A percentile compares a stretch with the other conserved stretches of the same genome.
Conservation (phyloP, 2,888 invertebrate genomes). For the Laothoe populi region DNA sequence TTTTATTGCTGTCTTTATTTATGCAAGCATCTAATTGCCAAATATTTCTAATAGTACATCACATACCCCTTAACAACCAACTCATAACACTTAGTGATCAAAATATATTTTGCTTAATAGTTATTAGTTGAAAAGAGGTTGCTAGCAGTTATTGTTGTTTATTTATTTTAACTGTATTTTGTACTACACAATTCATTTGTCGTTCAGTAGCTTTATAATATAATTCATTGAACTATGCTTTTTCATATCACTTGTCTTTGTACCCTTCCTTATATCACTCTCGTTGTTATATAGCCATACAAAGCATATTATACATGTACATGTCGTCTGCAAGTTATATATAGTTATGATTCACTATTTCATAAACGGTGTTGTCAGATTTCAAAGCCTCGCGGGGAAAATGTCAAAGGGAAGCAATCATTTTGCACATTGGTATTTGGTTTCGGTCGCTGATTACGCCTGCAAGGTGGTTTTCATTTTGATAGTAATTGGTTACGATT, state of each 20-base stretch:
- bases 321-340: not conserved
- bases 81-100: not conserved
- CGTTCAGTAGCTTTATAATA: not conserved
- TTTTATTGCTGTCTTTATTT: constrained; percentile 29
- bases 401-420: not conserved
- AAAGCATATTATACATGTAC: not conserved
- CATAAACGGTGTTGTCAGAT: not conserved
- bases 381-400: not conserved
- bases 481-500: no score
- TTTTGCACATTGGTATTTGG: no score
- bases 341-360: not conserved
- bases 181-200: not conserved
- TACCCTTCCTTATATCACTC: not conserved
- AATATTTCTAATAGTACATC: not conserved
- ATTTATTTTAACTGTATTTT: not conserved
- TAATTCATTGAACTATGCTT: constrained; percentile 15
- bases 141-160: not conserved
- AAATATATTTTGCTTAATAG: not conserved
- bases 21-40: constrained; percentile 34
- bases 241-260: constrained; percentile 12
- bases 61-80: not conserved
- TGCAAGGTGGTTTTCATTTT: no score
- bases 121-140: not conserved
- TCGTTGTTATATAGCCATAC: not conserved
- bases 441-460: no score